phyloP scores from a whole-genome alignment of 2,113 vertebrate genomes.

The Microcebus murinus region DNA sequence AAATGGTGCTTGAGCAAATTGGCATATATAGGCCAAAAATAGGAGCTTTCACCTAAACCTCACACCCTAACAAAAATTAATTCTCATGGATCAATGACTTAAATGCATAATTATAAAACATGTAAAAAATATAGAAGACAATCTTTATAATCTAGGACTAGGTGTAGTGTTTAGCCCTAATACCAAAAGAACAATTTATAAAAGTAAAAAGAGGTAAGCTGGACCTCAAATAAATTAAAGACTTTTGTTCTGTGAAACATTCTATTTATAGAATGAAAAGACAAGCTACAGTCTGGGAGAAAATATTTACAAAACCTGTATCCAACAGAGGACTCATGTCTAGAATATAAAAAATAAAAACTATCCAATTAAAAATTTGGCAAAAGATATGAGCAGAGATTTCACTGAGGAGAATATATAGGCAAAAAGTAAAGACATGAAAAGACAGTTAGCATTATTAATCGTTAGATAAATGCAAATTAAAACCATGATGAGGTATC shows the following conservation, averaged over 20 bases:
- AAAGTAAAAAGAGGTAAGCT: not conserved
- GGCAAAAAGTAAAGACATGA: not conserved
- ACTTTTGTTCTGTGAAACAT: not conserved
- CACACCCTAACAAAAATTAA: not conserved
- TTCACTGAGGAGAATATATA: not conserved
- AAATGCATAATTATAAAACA: not conserved
- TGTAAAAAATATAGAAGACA: not conserved
- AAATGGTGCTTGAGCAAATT: not conserved
- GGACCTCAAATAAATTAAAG: not conserved
- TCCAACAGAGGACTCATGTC: not conserved
- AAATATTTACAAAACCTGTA: not conserved
- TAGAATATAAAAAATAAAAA: not conserved
- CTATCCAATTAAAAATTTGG: not conserved
- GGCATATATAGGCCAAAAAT: not conserved
- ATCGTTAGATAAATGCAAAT: not conserved
- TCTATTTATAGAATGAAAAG: not conserved
- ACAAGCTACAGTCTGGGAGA: not conserved
- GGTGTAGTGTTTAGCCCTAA: not conserved
- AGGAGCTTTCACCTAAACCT: not conserved
- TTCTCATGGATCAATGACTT: not conserved
- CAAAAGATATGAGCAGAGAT: not conserved
- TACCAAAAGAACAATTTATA: not conserved
- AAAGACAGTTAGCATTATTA: not conserved
- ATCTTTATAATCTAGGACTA: not conserved
- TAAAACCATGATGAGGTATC: not conserved